Conservation (phyloP, 1,140 invertebrate species). For the Arctopsyche grandis region DNA sequence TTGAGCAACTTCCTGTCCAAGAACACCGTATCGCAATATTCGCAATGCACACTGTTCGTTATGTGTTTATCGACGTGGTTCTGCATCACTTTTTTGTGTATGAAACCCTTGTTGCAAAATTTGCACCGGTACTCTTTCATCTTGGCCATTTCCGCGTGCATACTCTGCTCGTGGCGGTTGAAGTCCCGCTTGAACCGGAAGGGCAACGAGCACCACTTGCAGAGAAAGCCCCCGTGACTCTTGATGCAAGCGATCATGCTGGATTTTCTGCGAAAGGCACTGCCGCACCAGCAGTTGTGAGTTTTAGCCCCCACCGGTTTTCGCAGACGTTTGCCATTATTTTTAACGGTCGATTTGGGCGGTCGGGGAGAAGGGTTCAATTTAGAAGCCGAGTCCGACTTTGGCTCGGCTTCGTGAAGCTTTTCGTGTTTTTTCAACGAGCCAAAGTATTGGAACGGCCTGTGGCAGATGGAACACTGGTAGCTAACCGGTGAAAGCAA, state of each 20-base stretch:
- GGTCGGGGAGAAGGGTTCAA: too few relatives aligned
- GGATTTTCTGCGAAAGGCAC: neutral
- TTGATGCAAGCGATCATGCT: constrained; percentile 38
- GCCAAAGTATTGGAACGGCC: neutral
- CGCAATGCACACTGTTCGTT: too few relatives aligned
- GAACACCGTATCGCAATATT: too few relatives aligned
- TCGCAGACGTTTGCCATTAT: too few relatives aligned
- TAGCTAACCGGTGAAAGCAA: neutral
- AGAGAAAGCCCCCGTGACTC: constrained; percentile 37
- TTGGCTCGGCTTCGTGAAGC: constrained; percentile 11
- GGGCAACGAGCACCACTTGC: constrained; percentile 32
- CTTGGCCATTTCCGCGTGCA: neutral
- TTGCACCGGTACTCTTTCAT: neutral
- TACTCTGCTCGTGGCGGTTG: neutral
- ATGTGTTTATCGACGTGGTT: constrained; percentile 15
- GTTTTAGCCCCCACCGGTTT: neutral
- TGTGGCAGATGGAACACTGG: neutral
- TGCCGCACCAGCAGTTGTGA: constrained; percentile 1
- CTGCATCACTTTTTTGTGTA: constrained; percentile 11
- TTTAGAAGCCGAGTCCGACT: too few relatives aligned
- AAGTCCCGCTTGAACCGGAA: constrained; percentile 25
- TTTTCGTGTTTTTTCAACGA: constrained; percentile 40
- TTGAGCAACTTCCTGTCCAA: too few relatives aligned
- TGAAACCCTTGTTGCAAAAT: constrained; percentile 22
- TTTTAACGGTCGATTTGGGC: neutral